A percentile compares a stretch with the other conserved stretches of the same genome.
phyloP scores from a whole-genome alignment of 2,888 invertebrate genomes.

The Galerucella calmariensis region DNA sequence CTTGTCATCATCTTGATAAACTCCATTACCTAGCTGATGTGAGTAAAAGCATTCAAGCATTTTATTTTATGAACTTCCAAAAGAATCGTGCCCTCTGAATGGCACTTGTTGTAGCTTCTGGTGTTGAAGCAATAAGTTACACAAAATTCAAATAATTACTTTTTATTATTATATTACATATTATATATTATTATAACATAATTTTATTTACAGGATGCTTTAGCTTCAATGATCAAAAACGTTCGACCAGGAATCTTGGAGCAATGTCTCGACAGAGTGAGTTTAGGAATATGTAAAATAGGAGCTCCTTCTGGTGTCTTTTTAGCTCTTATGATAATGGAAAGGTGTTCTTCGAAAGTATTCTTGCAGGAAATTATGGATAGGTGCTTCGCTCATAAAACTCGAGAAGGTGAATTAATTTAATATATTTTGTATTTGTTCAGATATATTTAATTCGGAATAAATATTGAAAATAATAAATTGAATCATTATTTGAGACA shows the following conservation, averaged over 20 bases:
- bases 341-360: slow-evolving; percentile 66
- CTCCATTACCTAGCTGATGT: slow-evolving; percentile 51
- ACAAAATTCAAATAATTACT: too few species aligned
- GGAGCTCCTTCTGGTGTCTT: slow-evolving; percentile 67
- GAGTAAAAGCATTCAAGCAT: slow-evolving; percentile 25
- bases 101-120: too few species aligned
- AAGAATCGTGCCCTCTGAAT: too few species aligned
- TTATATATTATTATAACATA: background rate
- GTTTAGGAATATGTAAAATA: slow-evolving; percentile 64
- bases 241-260: slow-evolving; percentile 59
- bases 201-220: slow-evolving; percentile 53
- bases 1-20: slow-evolving; percentile 49
- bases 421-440: background rate
- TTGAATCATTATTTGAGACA: too few species aligned
- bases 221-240: slow-evolving; percentile 55
- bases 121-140: too few species aligned
- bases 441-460: background rate
- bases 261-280: slow-evolving; percentile 62
- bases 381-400: slow-evolving; percentile 50
- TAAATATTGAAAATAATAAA: too few species aligned
- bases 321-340: slow-evolving; percentile 67
- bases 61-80: background rate
- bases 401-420: slow-evolving; percentile 49
- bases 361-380: slow-evolving; percentile 65
- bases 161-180: too few species aligned